Percentiles rank a stretch among this genome's conserved stretches.
Evolutionary conservation across 2,797 vertebrate genomes (phyloP).

Genomic region (Malurus splendens): DNA sequence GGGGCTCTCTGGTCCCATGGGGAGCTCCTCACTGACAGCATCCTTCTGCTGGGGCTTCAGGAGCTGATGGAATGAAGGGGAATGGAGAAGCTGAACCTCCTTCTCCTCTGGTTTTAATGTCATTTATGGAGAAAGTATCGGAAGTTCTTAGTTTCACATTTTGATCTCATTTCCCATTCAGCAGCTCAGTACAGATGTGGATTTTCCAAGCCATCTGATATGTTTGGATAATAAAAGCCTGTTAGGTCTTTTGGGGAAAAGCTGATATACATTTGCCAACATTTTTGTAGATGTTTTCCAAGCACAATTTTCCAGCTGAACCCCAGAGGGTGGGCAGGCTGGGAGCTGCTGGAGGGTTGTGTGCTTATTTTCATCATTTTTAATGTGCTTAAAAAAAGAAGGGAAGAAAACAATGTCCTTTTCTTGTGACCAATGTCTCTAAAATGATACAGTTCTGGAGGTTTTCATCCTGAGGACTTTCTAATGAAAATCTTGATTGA

Average conservation of each 20-base stretch:
- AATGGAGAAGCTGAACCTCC: not conserved
- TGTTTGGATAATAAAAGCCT: conserved; percentile 39
- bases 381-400: conserved; percentile 9
- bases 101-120: not conserved
- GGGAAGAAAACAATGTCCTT: not conserved
- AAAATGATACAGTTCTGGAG: not conserved
- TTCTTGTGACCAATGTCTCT: not conserved
- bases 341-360: conserved; percentile 18
- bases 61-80: not conserved
- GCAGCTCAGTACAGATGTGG: conserved; percentile 26
- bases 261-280: conserved; percentile 31
- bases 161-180: conserved; percentile 18
- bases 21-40: not conserved
- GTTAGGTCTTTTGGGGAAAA: conserved; percentile 32
- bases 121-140: not conserved
- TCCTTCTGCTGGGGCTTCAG: not conserved
- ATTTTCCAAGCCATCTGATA: conserved; percentile 56
- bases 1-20: fast-evolving
- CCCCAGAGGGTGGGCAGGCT: conserved; percentile 12
- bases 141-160: conserved; percentile 36
- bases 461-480: not conserved
- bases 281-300: conserved; percentile 54
- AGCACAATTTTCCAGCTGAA: conserved; percentile 31
- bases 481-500: not conserved
- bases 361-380: conserved; percentile 25